Percentiles rank a stretch among this genome's conserved stretches.
These are phyloP conservation scores for Chelon labrosus DNA, from an alignment of 2,797 vertebrate species.

Conservation along the genomic window DNA sequence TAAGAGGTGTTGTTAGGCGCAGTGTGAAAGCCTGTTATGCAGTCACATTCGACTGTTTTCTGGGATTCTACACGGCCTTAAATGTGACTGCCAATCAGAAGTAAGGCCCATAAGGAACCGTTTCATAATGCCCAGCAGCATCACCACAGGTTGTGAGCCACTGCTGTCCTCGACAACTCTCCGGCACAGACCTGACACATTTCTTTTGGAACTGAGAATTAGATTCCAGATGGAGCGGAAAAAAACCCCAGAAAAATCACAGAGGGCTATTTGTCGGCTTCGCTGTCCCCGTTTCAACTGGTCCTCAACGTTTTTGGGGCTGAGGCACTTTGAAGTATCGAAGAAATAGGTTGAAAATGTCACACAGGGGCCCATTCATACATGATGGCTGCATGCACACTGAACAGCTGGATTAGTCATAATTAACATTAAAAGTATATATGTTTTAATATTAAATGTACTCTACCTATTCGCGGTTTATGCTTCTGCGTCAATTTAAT, in stretches of 20 bases:
- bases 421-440: background rate
- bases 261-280: slow-evolving; percentile 4
- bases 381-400: background rate
- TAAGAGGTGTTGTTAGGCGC: slow-evolving; percentile 26
- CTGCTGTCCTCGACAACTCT: background rate
- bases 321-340: slow-evolving; percentile 21
- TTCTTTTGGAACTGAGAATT: slow-evolving; percentile 13
- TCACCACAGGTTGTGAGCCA: background rate
- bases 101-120: slow-evolving; percentile 12
- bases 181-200: slow-evolving; percentile 11
- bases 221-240: background rate
- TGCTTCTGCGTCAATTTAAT: too few species aligned
- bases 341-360: slow-evolving; percentile 27
- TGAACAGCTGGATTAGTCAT: background rate
- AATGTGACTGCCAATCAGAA: slow-evolving; percentile 26
- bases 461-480: too few species aligned
- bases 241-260: background rate
- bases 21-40: slow-evolving; percentile 23
- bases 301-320: slow-evolving; percentile 18
- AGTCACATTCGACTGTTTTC: slow-evolving; percentile 23
- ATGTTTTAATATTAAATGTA: background rate
- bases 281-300: slow-evolving; percentile 2
- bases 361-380: background rate
- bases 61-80: slow-evolving; percentile 23
- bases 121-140: slow-evolving; percentile 30